Base-by-base conservation (phyloP, 2,888 invertebrate species). In the Furcula furcula region DNA sequence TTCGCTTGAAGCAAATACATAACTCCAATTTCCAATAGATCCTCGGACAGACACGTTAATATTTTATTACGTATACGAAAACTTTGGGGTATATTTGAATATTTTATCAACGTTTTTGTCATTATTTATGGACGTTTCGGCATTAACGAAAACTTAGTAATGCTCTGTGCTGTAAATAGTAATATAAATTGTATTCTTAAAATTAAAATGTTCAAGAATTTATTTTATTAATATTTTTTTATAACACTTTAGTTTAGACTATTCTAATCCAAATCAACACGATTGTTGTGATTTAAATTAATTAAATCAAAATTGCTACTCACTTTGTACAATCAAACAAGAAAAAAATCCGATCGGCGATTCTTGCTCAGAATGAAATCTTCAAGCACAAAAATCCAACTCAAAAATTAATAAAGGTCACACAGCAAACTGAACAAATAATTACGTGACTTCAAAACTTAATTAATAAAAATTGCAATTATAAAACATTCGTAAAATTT, bases 401-500 rank as follows among this genome's bases (percentile, higher is more conserved):
- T 58, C 36, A 57, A 64, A 62, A 46, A 68, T 65, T 58, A 65
- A 70, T 67, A 48, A 71, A 65, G 62, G 63, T 59, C 63, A 74
- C 77, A 75, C 71, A 68, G 64, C 42, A 74, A n/a, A 55, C 45
- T 40, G 26, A 55, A 67, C 65, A 68, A n/a, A n/a, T n/a, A n/a
- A n/a, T n/a, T n/a, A n/a, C n/a, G n/a, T n/a, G n/a, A n/a, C n/a
- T n/a, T n/a, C n/a, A n/a, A n/a, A n/a, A n/a, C n/a, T n/a, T n/a
- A n/a, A n/a, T 63, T 43, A 65, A 62, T 56, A 68, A 67, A 50
- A 46, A 46, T 52, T 46, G 10, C 29, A 36, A 49, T 48, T 51
- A 32, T 29, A n/a, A 46, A 46, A 43, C 43, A 42, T 60, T 57
- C 61, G 55, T 49, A 55, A 84, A 79, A 70, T 86, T 85, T 86